These are phyloP conservation scores for Pungitius pungitius DNA, from an alignment of 2,113 vertebrate genomes.

Conservation along the genomic window DNA sequence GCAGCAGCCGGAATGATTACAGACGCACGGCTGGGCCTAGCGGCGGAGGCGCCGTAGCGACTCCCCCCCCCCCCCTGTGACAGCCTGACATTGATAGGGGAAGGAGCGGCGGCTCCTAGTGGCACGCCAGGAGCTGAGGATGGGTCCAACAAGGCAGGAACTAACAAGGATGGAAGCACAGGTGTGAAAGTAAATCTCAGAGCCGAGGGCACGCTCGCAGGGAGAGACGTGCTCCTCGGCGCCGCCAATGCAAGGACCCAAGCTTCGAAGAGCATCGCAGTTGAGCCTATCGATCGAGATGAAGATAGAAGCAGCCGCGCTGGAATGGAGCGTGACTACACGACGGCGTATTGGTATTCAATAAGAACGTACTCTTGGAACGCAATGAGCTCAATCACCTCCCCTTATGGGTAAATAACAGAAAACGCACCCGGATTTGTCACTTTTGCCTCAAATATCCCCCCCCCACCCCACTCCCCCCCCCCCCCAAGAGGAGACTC, in stretches of 20 bases:
- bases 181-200: slow-evolving; percentile 60
- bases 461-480: too few relatives aligned
- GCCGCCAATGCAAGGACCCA: slow-evolving; percentile 42
- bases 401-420: slow-evolving; percentile 1
- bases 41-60: slow-evolving; percentile 23
- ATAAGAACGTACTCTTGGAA: slow-evolving; percentile 1
- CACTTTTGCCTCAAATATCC: neutral
- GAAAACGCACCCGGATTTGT: slow-evolving; percentile 17
- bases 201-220: slow-evolving; percentile 36
- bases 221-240: slow-evolving; percentile 36
- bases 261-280: slow-evolving; percentile 45
- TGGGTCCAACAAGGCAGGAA: slow-evolving; percentile 65
- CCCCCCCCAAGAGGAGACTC: neutral
- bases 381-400: slow-evolving; percentile 13
- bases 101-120: slow-evolving; percentile 17
- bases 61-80: slow-evolving; percentile 41
- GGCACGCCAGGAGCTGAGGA: slow-evolving; percentile 17
- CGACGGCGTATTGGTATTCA: slow-evolving; percentile 26
- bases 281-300: slow-evolving; percentile 41
- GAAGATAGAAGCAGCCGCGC: slow-evolving; percentile 28
- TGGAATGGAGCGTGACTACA: slow-evolving; percentile 1
- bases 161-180: slow-evolving; percentile 57
- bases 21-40: slow-evolving; percentile 54
- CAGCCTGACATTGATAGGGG: slow-evolving; percentile 60
- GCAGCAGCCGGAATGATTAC: slow-evolving; percentile 65